These are phyloP conservation scores for Eurypyga helias DNA, from an alignment of 2,113 vertebrate genomes.

Conservation along the genomic window DNA sequence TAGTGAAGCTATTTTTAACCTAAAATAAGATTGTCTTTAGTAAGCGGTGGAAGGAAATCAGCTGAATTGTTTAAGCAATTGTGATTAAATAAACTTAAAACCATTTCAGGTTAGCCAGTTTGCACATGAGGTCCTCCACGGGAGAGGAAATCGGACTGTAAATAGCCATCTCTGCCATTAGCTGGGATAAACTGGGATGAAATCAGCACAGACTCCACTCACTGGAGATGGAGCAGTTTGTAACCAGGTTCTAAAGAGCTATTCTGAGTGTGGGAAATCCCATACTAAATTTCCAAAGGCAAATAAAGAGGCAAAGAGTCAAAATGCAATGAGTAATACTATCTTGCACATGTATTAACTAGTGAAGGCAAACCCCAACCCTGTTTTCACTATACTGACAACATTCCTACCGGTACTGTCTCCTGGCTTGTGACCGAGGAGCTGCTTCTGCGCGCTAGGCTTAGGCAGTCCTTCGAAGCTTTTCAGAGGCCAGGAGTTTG, in stretches of 20 bases:
- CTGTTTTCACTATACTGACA: accelerated
- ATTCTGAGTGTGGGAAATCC: not conserved
- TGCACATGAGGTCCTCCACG: not conserved
- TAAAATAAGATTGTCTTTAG: not conserved
- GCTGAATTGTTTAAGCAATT: not conserved
- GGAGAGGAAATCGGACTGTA: not conserved
- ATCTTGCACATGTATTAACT: accelerated
- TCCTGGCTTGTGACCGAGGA: conserved; percentile 29
- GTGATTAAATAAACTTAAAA: not conserved
- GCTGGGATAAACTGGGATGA: not conserved
- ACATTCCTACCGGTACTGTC: conserved; percentile 64
- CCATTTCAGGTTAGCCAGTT: not conserved
- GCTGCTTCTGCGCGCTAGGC: conserved; percentile 70
- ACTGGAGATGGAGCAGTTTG: accelerated
- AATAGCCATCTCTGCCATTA: not conserved
- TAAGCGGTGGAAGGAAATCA: not conserved
- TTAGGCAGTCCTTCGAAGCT: conserved; percentile 75
- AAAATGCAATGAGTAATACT: not conserved
- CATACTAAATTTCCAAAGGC: not conserved
- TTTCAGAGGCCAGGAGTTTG: conserved; percentile 91
- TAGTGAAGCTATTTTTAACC: not conserved
- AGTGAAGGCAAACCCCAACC: accelerated
- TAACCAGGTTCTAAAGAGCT: not conserved
- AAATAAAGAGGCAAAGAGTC: not conserved
- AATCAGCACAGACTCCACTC: not conserved